Evolutionary conservation across 1,140 invertebrate species (phyloP).

Genomic region (Oscheius sp.): DNA sequence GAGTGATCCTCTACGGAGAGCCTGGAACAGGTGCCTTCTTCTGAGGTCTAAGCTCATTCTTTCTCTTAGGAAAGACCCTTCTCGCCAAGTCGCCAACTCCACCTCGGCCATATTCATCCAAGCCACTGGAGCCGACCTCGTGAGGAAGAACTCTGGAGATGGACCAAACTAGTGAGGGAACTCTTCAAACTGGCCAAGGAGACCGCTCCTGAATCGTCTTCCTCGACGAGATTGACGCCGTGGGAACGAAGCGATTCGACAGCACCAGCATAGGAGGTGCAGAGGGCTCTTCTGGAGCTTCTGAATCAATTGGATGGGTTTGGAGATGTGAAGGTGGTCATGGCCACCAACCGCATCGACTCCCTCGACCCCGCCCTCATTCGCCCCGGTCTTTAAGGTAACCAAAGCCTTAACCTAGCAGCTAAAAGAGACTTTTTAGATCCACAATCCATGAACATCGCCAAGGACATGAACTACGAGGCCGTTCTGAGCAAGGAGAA

Average conservation of each 20-base stretch:
- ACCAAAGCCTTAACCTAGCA: constrained; percentile 63
- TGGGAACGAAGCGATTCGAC: constrained; percentile 53
- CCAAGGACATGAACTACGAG: constrained; percentile 48
- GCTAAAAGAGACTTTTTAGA: constrained; percentile 46
- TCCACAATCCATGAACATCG: constrained; percentile 53
- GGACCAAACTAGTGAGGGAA: constrained; percentile 45
- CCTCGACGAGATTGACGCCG: constrained; percentile 53
- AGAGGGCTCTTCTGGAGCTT: constrained; percentile 55
- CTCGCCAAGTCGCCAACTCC: constrained; percentile 52
- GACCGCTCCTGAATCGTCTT: constrained; percentile 52
- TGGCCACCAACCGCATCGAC: constrained; percentile 66
- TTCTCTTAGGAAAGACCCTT: constrained; percentile 48
- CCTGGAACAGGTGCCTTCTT: constrained; percentile 48
- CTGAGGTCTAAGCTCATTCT: too few species aligned
- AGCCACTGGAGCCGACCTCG: constrained; percentile 50
- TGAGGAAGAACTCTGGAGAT: constrained; percentile 50
- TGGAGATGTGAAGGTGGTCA: constrained; percentile 62
- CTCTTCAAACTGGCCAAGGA: constrained; percentile 51
- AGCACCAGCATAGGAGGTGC: constrained; percentile 46
- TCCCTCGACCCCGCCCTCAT: constrained; percentile 66
- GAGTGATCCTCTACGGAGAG: constrained; percentile 53
- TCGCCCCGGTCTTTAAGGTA: constrained; percentile 64
- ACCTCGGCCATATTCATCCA: constrained; percentile 50
- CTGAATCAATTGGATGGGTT: constrained; percentile 57
- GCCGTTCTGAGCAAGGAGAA: constrained; percentile 44